A percentile compares a stretch with the other conserved stretches of the same genome.
Conservation (phyloP, 2,113 vertebrate species). For the Nettapus auritus region DNA sequence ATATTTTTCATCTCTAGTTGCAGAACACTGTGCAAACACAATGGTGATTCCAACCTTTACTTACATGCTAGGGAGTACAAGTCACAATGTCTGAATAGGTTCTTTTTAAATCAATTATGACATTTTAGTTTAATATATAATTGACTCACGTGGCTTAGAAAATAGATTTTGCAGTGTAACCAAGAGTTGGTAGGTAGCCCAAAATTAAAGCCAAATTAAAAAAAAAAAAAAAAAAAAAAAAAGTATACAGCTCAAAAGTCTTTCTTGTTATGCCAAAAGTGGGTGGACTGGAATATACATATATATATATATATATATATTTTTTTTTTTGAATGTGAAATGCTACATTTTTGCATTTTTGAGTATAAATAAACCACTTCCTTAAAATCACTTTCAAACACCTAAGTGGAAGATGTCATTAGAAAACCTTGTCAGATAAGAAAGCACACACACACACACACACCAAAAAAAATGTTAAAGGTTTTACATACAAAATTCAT, state of each 20-base stretch:
- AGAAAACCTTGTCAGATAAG: neutral
- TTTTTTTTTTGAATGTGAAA: neutral
- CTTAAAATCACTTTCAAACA: slow-evolving; percentile 1
- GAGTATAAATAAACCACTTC: neutral
- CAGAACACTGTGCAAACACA: neutral
- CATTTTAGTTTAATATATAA: neutral
- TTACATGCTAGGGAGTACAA: neutral
- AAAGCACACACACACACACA: neutral
- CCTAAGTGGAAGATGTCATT: neutral
- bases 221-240: neutral
- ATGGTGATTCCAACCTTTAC: neutral
- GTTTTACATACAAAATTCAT: neutral
- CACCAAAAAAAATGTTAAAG: neutral
- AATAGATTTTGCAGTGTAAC: neutral
- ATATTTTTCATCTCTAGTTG: neutral
- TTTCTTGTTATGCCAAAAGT: neutral
- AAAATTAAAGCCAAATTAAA: neutral
- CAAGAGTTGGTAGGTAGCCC: neutral
- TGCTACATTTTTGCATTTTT: neutral
- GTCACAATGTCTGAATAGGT: neutral
- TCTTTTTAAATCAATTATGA: neutral
- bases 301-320: too few relatives aligned
- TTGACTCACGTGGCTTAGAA: neutral
- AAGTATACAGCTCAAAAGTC: neutral
- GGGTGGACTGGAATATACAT: neutral